Evolutionary conservation across 2,113 vertebrate species (phyloP).

Genomic region (Campylorhamphus procurvoides): DNA sequence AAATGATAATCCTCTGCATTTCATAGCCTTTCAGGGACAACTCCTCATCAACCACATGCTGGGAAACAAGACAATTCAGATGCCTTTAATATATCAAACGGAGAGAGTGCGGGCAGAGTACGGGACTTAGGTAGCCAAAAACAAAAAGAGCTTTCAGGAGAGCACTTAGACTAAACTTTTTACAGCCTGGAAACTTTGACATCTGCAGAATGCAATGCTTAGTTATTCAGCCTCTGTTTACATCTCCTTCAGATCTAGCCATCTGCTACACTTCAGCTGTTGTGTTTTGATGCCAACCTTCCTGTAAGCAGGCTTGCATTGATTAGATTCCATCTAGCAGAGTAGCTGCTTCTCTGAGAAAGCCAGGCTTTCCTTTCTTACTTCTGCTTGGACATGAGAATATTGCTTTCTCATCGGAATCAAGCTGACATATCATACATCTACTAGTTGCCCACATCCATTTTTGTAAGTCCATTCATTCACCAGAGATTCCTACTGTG

Average conservation of each 20-base stretch:
- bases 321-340: slow-evolving; percentile 52
- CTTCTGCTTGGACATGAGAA: background rate
- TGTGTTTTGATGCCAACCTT: slow-evolving; percentile 68
- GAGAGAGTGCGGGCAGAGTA: background rate
- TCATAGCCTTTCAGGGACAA: background rate
- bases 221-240: slow-evolving; percentile 71
- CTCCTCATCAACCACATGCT: background rate
- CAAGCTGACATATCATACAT: background rate
- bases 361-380: background rate
- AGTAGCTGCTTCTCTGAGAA: slow-evolving; percentile 31
- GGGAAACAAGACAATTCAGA: background rate
- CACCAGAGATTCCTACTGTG: background rate
- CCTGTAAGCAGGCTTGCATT: slow-evolving; percentile 58
- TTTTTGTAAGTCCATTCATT: slow-evolving; percentile 1
- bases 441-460: background rate
- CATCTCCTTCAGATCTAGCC: slow-evolving; percentile 65
- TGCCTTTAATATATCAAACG: background rate
- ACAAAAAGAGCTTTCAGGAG: slow-evolving; percentile 13
- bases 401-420: slow-evolving; percentile 10
- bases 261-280: slow-evolving; percentile 75
- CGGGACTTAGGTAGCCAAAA: background rate
- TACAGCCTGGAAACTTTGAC: slow-evolving; percentile 67
- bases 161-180: slow-evolving; percentile 40
- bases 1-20: background rate
- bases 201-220: slow-evolving; percentile 66